These are phyloP conservation scores for Ostrea denselamellosa DNA, from an alignment of 1,140 invertebrate genomes.

Conservation along the genomic window DNA sequence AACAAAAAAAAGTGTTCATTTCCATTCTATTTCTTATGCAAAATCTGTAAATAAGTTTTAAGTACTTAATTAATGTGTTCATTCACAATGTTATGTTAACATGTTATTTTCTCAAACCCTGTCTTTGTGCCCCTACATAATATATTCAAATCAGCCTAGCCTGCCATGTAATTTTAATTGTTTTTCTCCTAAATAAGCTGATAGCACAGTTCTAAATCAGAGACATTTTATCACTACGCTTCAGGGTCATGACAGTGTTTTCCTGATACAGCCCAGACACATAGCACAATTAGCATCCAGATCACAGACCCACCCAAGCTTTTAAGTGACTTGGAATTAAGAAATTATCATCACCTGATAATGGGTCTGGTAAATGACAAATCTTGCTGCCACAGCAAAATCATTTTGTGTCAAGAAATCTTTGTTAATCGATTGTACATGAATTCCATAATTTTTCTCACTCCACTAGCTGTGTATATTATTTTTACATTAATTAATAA, in stretches of 20 bases:
- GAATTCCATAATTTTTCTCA: too few relatives aligned
- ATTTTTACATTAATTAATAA: too few relatives aligned
- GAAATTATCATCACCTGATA: not conserved
- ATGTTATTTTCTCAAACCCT: not conserved
- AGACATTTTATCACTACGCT: not conserved
- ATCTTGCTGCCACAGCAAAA: not conserved
- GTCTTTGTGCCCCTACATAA: not conserved
- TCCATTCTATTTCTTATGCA: too few relatives aligned
- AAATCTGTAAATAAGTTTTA: too few relatives aligned
- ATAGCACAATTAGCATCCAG: not conserved
- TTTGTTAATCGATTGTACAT: not conserved
- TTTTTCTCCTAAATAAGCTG: slow-evolving; percentile 10
- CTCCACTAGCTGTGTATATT: too few relatives aligned
- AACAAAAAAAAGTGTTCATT: too few relatives aligned
- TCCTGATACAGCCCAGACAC: slow-evolving; percentile 8
- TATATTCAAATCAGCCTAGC: not conserved
- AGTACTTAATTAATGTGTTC: too few relatives aligned
- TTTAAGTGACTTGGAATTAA: not conserved
- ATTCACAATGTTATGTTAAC: too few relatives aligned
- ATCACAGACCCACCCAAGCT: slow-evolving; percentile 15
- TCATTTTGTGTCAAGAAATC: not conserved
- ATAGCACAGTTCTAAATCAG: not conserved
- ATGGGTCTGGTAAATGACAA: not conserved
- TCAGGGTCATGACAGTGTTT: not conserved
- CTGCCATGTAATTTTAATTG: slow-evolving; percentile 9